Evolutionary conservation across 2,888 invertebrate species (phyloP).

Genomic region (Ennomos quercinarius): DNA sequence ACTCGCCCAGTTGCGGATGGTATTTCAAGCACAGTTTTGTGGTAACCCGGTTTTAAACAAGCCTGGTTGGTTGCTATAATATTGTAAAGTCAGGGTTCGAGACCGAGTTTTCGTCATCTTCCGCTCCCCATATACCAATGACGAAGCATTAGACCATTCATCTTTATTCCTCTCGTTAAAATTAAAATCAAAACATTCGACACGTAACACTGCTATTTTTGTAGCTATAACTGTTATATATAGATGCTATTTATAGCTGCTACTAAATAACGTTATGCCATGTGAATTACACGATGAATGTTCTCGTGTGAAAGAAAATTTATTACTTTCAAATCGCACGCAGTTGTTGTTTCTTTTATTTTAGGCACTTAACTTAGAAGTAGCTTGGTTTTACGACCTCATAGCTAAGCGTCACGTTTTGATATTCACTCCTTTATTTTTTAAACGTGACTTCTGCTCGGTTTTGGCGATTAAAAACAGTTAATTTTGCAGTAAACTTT

Average conservation of each 20-base stretch:
- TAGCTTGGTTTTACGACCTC: too few relatives aligned
- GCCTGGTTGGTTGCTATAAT: too few relatives aligned
- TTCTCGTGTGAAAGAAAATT: constrained; percentile 8
- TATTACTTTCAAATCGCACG: constrained; percentile 2
- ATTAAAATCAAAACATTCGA: constrained; percentile 13
- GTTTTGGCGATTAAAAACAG: too few relatives aligned
- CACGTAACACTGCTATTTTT: constrained; percentile 16
- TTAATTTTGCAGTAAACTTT: too few relatives aligned
- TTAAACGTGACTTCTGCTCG: too few relatives aligned
- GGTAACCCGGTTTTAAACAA: too few relatives aligned
- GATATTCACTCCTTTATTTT: too few relatives aligned
- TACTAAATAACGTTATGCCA: constrained; percentile 5
- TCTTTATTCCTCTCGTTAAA: constrained; percentile 18
- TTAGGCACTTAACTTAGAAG: background rate
- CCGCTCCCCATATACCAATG: constrained; percentile 18
- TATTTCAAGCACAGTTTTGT: too few relatives aligned
- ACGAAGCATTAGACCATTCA: constrained; percentile 8
- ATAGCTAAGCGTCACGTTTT: too few relatives aligned
- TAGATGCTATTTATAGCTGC: constrained; percentile 16
- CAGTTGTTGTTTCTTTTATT: constrained; percentile 5
- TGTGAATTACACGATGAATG: constrained; percentile 1
- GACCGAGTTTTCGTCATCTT: constrained; percentile 3
- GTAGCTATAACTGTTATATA: constrained; percentile 6
- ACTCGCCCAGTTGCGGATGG: too few relatives aligned
- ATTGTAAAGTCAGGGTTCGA: background rate